Conservation (phyloP, 2,113 vertebrate genomes). For the Ageneiosus marmoratus region DNA sequence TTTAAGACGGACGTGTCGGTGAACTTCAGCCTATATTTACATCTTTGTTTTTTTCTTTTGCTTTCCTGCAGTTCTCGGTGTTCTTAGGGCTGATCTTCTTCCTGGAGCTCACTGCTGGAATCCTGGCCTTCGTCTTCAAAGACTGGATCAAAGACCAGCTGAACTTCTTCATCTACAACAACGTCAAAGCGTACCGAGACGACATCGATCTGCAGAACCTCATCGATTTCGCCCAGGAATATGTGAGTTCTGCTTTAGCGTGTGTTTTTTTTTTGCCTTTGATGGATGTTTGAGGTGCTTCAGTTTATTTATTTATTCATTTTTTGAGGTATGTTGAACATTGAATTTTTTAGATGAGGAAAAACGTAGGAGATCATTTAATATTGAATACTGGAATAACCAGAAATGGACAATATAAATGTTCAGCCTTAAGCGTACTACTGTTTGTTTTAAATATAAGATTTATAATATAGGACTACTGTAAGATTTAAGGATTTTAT, state of each 20-base stretch:
- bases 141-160: conserved; percentile 95
- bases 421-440: too few relatives aligned
- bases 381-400: too few relatives aligned
- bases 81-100: conserved; percentile 92
- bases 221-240: conserved; percentile 92
- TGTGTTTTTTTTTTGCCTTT: not conserved
- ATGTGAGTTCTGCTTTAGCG: conserved; percentile 74
- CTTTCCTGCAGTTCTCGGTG: conserved; percentile 80
- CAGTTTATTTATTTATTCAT: not conserved
- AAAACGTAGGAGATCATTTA: too few relatives aligned
- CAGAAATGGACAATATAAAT: too few relatives aligned
- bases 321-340: too few relatives aligned
- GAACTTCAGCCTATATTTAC: not conserved
- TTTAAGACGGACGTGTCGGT: not conserved
- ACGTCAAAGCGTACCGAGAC: conserved; percentile 88
- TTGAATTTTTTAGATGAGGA: too few relatives aligned
- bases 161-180: conserved; percentile 92
- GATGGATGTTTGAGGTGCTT: not conserved
- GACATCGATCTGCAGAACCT: conserved; percentile 93
- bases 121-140: conserved; percentile 90
- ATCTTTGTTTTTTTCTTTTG: not conserved
- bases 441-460: too few relatives aligned
- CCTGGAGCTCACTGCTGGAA: conserved; percentile 86
- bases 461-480: too few relatives aligned
- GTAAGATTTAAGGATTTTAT: too few relatives aligned